Percentiles rank a stretch among this genome's conserved stretches.
Evolutionary conservation across 2,113 vertebrate species (phyloP).

Genomic region (Himantopus leucocephalus): DNA sequence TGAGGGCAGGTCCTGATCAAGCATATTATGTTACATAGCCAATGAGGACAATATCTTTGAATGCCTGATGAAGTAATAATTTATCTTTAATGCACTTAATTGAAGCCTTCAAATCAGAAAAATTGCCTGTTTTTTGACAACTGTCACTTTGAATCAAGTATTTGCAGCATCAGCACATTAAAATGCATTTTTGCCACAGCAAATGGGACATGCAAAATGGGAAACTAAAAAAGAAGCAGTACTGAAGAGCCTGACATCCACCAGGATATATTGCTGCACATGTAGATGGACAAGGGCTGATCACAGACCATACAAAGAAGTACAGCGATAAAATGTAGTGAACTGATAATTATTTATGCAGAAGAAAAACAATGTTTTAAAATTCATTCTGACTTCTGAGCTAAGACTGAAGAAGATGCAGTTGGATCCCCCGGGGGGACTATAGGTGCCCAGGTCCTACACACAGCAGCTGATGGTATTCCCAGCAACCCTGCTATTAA

Average conservation of each 20-base stretch:
- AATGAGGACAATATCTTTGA: neutral
- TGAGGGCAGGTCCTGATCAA: neutral
- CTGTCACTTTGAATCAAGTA: neutral
- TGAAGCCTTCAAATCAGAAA: neutral
- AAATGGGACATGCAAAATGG: neutral
- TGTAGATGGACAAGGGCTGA: neutral
- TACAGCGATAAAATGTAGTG: neutral
- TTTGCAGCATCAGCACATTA: accelerated
- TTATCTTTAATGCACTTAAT: neutral
- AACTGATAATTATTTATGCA: neutral
- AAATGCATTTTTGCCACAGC: neutral
- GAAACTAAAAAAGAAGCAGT: neutral
- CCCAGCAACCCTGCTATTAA: neutral
- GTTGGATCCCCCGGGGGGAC: accelerated
- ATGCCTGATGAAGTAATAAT: neutral
- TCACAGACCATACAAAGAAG: neutral
- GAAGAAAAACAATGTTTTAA: neutral
- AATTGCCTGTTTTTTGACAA: neutral
- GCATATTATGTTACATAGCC: neutral
- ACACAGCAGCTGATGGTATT: neutral
- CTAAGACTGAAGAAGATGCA: neutral
- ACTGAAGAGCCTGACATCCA: neutral
- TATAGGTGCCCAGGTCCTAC: neutral
- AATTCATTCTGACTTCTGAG: neutral
- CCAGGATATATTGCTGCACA: neutral